Evolutionary conservation across 2,113 vertebrate species (phyloP).

Genomic region (Gallinago media): DNA sequence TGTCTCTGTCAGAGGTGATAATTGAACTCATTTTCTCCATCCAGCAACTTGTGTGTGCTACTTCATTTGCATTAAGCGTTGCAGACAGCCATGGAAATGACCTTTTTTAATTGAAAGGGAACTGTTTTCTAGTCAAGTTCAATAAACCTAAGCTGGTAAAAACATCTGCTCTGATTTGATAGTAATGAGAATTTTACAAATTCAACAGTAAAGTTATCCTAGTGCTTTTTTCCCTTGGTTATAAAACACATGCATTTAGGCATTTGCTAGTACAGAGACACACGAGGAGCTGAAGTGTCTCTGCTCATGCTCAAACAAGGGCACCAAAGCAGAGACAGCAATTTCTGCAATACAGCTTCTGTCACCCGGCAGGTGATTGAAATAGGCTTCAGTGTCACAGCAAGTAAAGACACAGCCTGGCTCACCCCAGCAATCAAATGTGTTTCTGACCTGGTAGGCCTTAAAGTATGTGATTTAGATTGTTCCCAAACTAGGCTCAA

Average conservation of each 20-base stretch:
- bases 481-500: neutral
- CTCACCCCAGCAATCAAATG: neutral
- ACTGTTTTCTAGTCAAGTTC: neutral
- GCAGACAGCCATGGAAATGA: neutral
- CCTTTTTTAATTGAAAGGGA: neutral
- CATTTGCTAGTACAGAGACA: neutral
- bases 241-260: neutral
- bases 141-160: neutral
- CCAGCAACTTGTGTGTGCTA: rapidly evolving
- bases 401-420: neutral
- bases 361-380: neutral
- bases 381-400: neutral
- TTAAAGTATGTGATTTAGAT: neutral
- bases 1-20: neutral
- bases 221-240: neutral
- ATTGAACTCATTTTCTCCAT: neutral
- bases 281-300: neutral
- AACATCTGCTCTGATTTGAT: neutral
- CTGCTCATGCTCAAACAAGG: neutral
- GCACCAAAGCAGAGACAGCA: neutral
- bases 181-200: neutral
- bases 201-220: neutral
- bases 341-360: neutral
- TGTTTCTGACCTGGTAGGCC: neutral
- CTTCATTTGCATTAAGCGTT: neutral